These are phyloP conservation scores for Acronicta alni DNA, from an alignment of 2,888 invertebrate genomes.

Conservation along the genomic window DNA sequence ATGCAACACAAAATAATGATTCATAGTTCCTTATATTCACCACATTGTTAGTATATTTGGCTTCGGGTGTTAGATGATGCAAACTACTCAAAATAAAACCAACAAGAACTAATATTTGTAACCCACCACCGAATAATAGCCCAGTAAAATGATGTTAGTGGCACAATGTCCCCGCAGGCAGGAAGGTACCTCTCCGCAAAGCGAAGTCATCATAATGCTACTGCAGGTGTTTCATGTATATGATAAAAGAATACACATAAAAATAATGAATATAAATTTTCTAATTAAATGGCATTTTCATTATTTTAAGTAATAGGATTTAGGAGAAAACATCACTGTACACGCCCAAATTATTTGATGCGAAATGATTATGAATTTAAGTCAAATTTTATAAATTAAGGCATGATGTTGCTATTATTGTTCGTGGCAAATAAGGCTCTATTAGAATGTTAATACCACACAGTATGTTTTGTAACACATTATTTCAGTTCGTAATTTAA, in stretches of 20 bases:
- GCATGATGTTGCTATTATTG: constrained; percentile 27
- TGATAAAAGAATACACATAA: constrained; percentile 54
- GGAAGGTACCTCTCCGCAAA: constrained; percentile 89
- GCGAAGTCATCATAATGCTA: constrained; percentile 86
- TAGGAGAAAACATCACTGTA: constrained; percentile 36
- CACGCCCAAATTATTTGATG: constrained; percentile 30
- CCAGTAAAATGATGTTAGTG: constrained; percentile 81
- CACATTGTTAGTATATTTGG: constrained; percentile 74
- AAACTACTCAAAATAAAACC: constrained; percentile 70
- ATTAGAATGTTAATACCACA: constrained; percentile 43
- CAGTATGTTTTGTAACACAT: constrained; percentile 4
- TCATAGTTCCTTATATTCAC: constrained; percentile 58
- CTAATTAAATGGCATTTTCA: constrained; percentile 58
- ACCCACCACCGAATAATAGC: constrained; percentile 81
- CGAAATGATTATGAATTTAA: constrained; percentile 21
- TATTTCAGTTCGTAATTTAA: not conserved
- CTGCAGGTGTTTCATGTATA: constrained; percentile 66
- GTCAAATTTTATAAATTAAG: constrained; percentile 18
- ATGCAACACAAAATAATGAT: constrained; percentile 59
- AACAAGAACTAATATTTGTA: constrained; percentile 67
- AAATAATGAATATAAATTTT: constrained; percentile 36
- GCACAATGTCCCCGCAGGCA: constrained; percentile 87
- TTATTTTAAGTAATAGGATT: constrained; percentile 41
- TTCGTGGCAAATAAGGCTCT: constrained; percentile 24
- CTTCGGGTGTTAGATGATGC: constrained; percentile 75